Evolutionary conservation across 2,888 invertebrate genomes (phyloP), one percentile per base, ranked within the genome.

Genomic region (Lysandra coridon): DNA sequence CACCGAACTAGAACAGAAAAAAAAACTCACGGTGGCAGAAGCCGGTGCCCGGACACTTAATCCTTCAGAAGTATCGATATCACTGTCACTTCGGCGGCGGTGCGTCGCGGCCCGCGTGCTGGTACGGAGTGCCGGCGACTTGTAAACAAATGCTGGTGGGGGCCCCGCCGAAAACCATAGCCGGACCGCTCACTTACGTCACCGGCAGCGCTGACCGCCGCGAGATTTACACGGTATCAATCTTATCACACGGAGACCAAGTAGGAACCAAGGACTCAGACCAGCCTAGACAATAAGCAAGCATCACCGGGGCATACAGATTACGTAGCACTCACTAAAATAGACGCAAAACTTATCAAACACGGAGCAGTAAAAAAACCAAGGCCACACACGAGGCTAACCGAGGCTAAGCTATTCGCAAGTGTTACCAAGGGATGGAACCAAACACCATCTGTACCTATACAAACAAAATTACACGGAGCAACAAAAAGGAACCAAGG

Each of bases 141-240:
- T 91, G 94, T 94, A 93, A 93, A 94, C 93, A 93, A 93, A 92
- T 87, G 89, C 88, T 90, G 93, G 94, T 91, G 94, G 94, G 94
- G 94, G 94, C 92, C 92, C 89, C 91, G 88, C 90, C 92, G 89
- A 92, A 93, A 93, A 93, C 92, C 93, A 92, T 92, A 88, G 86
- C 88, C 89, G 89, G 89, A 86, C 90, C 92, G 90, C 87, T 92
- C 90, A 92, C 93, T 92, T 91, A 92, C 94, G 92, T 93, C 93
- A 93, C 91, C 86, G 83, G 83, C 84, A 83, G 85, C 84, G 84
- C 80, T 82, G 81, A 81, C 82, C 80, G 82, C 73, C 73, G 78
- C 81, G 81, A 83, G 82, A 81, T 79, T 80, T 81, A 76, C 76
- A 33, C 69, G 33, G 1, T 69, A 69, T 69, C 69, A 69, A 5